Evolutionary conservation across 2,113 vertebrate genomes (phyloP).

Genomic region (Stomatorhinus ivindoensis): DNA sequence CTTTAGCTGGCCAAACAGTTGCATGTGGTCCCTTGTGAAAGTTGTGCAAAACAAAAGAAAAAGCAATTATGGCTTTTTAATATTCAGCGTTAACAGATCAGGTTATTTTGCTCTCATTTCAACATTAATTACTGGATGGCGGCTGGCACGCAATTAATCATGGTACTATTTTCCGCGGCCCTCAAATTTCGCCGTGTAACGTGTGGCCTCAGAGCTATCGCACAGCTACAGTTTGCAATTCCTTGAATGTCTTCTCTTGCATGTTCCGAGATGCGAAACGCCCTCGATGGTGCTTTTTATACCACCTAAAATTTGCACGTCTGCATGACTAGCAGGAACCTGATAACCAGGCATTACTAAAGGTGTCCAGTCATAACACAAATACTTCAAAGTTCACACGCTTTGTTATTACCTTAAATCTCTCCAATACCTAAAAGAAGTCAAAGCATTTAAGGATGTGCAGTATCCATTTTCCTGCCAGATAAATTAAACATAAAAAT

Average conservation of each 20-base stretch:
- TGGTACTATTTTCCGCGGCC: not conserved
- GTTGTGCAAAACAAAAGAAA: not conserved
- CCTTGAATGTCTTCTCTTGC: not conserved
- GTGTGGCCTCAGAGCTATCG: not conserved
- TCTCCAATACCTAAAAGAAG: not conserved
- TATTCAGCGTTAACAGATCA: not conserved
- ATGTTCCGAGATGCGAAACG: not conserved
- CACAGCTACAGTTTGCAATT: not conserved
- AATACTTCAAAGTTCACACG: not conserved
- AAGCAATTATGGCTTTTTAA: not conserved
- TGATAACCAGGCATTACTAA: not conserved
- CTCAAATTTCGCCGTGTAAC: not conserved
- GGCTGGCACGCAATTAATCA: not conserved
- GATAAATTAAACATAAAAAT: slow-evolving; percentile 8
- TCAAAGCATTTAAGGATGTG: not conserved
- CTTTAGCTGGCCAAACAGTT: not conserved
- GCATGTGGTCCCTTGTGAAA: slow-evolving; percentile 5
- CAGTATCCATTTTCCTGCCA: not conserved
- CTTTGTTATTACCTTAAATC: not conserved
- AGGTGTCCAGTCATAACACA: not conserved
- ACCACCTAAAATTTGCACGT: not conserved
- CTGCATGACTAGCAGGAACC: not conserved
- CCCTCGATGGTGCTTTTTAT: not conserved
- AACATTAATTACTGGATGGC: not conserved
- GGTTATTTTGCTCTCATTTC: not conserved